Evolutionary conservation across 2,113 vertebrate species (phyloP).

Genomic region (Cricetomys ansorgei): DNA sequence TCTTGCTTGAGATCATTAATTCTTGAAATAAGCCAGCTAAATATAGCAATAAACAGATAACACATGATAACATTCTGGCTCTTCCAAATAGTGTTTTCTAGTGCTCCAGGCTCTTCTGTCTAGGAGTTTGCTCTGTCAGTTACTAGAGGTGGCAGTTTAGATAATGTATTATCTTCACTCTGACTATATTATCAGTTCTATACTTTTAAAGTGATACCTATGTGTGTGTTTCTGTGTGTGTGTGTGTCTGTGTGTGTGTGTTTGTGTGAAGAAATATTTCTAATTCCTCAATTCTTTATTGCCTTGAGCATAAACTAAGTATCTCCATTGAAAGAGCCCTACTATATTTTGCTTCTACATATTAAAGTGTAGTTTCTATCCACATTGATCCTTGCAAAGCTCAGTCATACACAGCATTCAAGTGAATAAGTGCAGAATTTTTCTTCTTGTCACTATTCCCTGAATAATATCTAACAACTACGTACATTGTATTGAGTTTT

Average conservation of each 20-base stretch:
- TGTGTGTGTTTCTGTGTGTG: not conserved
- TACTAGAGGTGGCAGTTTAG: not conserved
- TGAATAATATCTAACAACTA: not conserved
- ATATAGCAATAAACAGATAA: not conserved
- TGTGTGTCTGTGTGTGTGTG: not conserved
- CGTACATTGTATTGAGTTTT: not conserved
- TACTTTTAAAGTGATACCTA: not conserved
- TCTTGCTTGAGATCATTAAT: constrained; percentile 53
- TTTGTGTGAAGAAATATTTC: not conserved
- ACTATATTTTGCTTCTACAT: not conserved
- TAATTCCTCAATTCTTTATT: not conserved
- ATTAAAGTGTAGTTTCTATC: not conserved
- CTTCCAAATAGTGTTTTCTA: not conserved
- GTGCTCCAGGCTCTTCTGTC: not conserved
- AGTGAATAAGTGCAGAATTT: not conserved
- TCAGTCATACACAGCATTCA: not conserved
- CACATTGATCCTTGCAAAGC: not conserved
- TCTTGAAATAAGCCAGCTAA: constrained; percentile 48
- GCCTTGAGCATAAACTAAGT: not conserved
- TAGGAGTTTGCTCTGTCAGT: not conserved
- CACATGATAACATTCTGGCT: not conserved
- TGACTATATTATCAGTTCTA: not conserved
- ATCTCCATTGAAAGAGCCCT: not conserved
- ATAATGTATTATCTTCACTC: not conserved
- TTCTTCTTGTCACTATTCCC: not conserved